Evolutionary conservation across 2,797 vertebrate species (phyloP), one percentile per base, ranked within the genome.

Genomic region (Microchirus variegatus): DNA sequence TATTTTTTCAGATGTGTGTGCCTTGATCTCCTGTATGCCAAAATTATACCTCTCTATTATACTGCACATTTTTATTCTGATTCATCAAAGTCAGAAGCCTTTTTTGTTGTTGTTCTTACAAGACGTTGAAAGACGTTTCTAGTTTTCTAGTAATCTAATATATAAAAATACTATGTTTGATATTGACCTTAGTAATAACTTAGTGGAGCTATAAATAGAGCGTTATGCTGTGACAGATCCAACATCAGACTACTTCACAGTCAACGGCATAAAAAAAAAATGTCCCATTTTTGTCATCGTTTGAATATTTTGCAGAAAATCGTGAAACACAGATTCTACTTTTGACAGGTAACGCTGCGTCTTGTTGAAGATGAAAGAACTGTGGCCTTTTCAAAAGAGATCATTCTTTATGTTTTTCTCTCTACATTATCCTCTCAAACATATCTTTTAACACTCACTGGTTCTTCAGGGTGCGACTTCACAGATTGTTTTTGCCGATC

Each of bases 331-430:
- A 67, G 56, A 60, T 49, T 74, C 56, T 77, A 75, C 76, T 77
- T 81, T 83, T 70, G 31, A 31, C 31, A 5, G 31, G 31, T 31
- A 31, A 31, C 80, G 82, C 70, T 80, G 74, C 62, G 49, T 81
- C 63, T 79, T 69, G 53, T 82, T 61, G 41, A 59, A 84, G 82
- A 89, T 90, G 77, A 90, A 88, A 90, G 77, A 61, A 62, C 75
- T 45, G 53, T 68, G 56, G 71, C 73, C 80, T 74, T 83, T 80
- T 83, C 56, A 72, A 63, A 59, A 63, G 37, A 61, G 53, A 26
- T 2, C 4, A 2, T 22, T 22, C 19, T 22, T 22, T 22, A 2
- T 22, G 3, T 22, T 22, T 22, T 5, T 22, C 5, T 63, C 53
- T 68, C 62, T 73, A 47, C 38, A 56, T 44, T 42, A 2, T 56